Evolutionary conservation across 2,888 invertebrate species (phyloP).

Genomic region (Dryobotodes eremita): DNA sequence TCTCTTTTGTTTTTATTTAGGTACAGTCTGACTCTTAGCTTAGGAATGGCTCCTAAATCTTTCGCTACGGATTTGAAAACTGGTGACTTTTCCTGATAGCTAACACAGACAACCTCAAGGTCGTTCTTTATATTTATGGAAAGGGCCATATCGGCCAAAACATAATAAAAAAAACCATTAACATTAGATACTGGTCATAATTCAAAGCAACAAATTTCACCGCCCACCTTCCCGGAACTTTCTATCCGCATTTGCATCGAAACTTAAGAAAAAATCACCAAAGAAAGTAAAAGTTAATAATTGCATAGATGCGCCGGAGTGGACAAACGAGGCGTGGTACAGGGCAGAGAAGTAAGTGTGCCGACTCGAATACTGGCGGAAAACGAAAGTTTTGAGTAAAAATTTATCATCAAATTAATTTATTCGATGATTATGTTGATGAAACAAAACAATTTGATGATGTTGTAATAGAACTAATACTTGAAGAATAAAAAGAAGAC

Average conservation of each 20-base stretch:
- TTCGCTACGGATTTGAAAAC: not conserved
- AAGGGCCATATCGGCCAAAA: constrained; percentile 33
- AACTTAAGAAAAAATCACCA: constrained; percentile 67
- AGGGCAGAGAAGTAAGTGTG: constrained; percentile 61
- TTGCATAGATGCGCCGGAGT: constrained; percentile 77
- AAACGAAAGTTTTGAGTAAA: constrained; percentile 65
- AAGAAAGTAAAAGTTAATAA: constrained; percentile 83
- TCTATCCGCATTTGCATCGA: constrained; percentile 77
- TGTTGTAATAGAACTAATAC: not conserved
- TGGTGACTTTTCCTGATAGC: not conserved
- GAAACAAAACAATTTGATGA: not conserved
- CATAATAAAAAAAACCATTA: constrained; percentile 34
- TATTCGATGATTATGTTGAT: constrained; percentile 19
- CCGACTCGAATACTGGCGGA: constrained; percentile 34
- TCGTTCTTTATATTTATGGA: constrained; percentile 13
- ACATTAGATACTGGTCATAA: constrained; percentile 49
- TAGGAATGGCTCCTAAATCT: not conserved
- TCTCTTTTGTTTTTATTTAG: not conserved
- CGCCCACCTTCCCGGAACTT: constrained; percentile 78
- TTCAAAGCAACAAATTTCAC: constrained; percentile 62
- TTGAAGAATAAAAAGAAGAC: not conserved
- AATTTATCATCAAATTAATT: constrained; percentile 29
- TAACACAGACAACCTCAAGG: constrained; percentile 19
- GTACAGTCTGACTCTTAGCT: no score
- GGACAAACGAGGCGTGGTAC: constrained; percentile 61